These are phyloP conservation scores for Idaea straminata DNA, from an alignment of 2,888 invertebrate species.

Conservation along the genomic window DNA sequence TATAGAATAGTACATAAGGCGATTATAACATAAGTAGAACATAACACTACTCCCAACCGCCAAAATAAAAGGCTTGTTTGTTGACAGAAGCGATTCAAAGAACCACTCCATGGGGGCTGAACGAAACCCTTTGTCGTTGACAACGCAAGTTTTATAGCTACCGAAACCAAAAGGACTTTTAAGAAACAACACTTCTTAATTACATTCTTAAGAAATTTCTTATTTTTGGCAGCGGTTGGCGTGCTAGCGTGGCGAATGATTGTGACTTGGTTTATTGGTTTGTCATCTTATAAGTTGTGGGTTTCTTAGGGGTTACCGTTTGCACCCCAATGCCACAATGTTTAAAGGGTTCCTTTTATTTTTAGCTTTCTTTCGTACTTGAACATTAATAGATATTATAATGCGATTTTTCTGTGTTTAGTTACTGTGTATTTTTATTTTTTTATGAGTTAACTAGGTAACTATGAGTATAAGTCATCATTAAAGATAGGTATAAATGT, in stretches of 20 bases:
- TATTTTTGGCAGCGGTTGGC: conserved; percentile 33
- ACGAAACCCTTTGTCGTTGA: conserved; percentile 54
- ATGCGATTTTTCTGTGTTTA: no score
- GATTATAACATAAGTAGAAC: neutral
- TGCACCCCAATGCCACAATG: neutral
- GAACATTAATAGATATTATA: neutral
- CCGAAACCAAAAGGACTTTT: conserved; percentile 53
- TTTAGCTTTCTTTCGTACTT: neutral
- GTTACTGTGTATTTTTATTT: neutral
- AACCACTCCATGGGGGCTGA: conserved; percentile 39
- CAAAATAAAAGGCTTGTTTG: conserved; percentile 36
- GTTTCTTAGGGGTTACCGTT: neutral
- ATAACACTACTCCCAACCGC: neutral
- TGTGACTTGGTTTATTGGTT: conserved; percentile 7
- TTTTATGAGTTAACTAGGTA: neutral
- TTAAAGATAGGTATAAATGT: no score
- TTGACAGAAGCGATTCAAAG: conserved; percentile 42
- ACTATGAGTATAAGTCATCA: no score
- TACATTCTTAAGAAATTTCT: conserved; percentile 44
- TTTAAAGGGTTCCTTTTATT: neutral
- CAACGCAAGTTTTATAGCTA: conserved; percentile 66
- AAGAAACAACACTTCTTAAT: conserved; percentile 37
- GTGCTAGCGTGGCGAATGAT: conserved; percentile 35
- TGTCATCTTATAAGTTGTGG: neutral
- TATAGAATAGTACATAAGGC: neutral